These are phyloP conservation scores for Sitobion miscanthi DNA, from an alignment of 1,140 invertebrate species.

Conservation along the genomic window DNA sequence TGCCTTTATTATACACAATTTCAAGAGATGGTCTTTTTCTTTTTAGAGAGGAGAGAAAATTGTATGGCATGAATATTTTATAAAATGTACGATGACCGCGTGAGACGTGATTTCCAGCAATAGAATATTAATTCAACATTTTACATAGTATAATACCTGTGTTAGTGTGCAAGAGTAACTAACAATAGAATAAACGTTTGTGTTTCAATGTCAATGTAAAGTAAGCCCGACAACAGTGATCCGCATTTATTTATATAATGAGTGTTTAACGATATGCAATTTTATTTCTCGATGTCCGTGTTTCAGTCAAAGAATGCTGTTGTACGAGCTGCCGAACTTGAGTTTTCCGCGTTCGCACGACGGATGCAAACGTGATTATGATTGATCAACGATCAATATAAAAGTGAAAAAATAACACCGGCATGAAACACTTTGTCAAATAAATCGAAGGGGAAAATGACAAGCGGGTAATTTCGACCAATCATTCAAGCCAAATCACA, in stretches of 20 bases:
- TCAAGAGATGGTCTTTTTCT: not conserved
- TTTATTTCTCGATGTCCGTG: conserved; percentile 5
- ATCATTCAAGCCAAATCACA: not conserved
- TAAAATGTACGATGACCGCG: not conserved
- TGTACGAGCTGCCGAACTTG: not conserved
- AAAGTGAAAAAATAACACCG: not conserved
- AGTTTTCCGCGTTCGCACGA: not conserved
- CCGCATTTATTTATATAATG: conserved; percentile 4
- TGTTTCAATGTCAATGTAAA: conserved; percentile 12
- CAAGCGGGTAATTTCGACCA: conserved; percentile 8
- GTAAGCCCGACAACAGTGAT: conserved; percentile 5
- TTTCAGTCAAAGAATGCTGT: not conserved
- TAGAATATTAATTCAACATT: not conserved
- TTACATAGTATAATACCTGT: not conserved
- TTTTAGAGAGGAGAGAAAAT: not conserved
- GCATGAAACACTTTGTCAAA: not conserved
- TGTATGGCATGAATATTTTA: not conserved
- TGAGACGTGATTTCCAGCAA: not conserved
- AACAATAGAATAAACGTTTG: conserved; percentile 16
- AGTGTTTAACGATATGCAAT: not conserved
- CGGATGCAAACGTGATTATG: not conserved
- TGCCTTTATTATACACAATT: not conserved
- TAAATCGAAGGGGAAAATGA: not conserved
- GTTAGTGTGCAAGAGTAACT: not conserved
- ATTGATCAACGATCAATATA: not conserved